Percentiles rank a stretch among this genome's conserved stretches.
These are phyloP conservation scores for Chrysolophus pictus DNA, from an alignment of 2,797 vertebrate species.

Conservation along the genomic window DNA sequence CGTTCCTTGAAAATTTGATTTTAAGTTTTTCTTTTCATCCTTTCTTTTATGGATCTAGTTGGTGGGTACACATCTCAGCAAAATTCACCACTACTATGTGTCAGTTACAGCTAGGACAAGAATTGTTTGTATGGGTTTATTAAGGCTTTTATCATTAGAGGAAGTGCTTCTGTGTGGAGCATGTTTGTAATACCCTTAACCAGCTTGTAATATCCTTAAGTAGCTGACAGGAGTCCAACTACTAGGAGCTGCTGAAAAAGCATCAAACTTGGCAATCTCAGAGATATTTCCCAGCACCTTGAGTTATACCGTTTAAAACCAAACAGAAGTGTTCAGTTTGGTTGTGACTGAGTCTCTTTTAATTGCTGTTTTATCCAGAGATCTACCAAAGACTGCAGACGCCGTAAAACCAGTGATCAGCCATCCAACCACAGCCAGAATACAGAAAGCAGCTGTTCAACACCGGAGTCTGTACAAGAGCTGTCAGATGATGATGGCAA, in stretches of 20 bases:
- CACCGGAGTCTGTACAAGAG: slow-evolving; percentile 92
- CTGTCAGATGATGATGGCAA: slow-evolving; percentile 92
- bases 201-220: background rate
- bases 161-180: background rate
- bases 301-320: background rate
- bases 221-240: background rate
- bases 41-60: background rate
- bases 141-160: background rate
- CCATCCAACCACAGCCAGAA: slow-evolving; percentile 95
- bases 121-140: background rate
- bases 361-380: slow-evolving; percentile 57
- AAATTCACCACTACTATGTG: background rate
- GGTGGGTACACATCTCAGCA: background rate
- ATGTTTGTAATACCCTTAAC: background rate
- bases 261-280: background rate
- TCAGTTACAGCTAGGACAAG: background rate
- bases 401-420: slow-evolving; percentile 92
- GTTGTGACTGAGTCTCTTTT: background rate
- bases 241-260: background rate
- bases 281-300: background rate
- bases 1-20: background rate
- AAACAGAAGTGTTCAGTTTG: background rate
- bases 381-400: slow-evolving; percentile 79
- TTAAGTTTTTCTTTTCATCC: background rate
- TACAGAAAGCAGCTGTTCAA: slow-evolving; percentile 95